phyloP scores from a whole-genome alignment of 2,888 invertebrate species.

The Trachelus troglodyta region DNA sequence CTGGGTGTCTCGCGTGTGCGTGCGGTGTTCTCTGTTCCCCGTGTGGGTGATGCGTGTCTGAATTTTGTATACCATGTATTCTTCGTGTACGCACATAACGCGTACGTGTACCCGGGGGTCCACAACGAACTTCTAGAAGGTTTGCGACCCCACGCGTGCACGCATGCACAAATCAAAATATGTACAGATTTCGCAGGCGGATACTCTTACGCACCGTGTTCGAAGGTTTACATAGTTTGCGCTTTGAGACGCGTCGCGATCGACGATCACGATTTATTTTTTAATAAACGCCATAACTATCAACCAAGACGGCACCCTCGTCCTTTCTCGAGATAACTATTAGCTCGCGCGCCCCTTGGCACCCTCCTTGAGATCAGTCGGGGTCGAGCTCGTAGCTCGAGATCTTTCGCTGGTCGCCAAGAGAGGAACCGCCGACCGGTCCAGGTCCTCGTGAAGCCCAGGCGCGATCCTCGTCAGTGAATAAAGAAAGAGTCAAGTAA shows the following conservation, averaged over 20 bases:
- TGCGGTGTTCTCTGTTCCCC: not conserved
- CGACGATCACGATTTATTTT: not conserved
- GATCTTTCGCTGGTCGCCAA: not conserved
- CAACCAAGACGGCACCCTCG: not conserved
- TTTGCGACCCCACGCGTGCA: slow-evolving; percentile 24
- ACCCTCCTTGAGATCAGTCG: not conserved
- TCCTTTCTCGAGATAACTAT: slow-evolving; percentile 8
- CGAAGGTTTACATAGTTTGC: not conserved
- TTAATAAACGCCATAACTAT: not conserved
- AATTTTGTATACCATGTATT: not conserved
- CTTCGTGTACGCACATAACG: not conserved
- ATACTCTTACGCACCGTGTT: not conserved
- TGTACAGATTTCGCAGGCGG: slow-evolving; percentile 37
- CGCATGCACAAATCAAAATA: slow-evolving; percentile 48
- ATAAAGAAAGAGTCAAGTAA: not conserved
- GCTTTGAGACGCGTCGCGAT: not conserved
- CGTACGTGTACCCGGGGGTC: not conserved
- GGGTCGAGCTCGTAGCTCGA: not conserved
- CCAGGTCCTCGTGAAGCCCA: not conserved
- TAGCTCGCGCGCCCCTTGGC: slow-evolving; percentile 12
- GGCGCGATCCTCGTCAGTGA: not conserved
- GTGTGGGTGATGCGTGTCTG: not conserved
- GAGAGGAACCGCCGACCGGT: not conserved
- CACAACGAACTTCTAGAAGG: slow-evolving; percentile 7
- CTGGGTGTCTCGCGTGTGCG: slow-evolving; percentile 1